Evolutionary conservation across 2,888 invertebrate genomes (phyloP), one percentile per base, ranked within the genome.

Genomic region (Drosophila percnosoma): DNA sequence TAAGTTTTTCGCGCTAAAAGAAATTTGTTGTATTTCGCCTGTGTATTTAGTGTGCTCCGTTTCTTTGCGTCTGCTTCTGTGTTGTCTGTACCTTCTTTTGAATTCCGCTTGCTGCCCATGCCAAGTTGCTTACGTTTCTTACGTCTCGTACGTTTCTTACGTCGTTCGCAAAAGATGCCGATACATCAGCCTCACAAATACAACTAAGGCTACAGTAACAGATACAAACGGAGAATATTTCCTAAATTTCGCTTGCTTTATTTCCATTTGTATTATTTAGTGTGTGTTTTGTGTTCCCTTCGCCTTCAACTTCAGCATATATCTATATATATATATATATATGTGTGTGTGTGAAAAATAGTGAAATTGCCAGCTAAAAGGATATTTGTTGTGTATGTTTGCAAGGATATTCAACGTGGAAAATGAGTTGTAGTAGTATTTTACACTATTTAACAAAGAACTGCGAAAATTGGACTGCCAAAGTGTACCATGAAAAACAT

Each of bases 1-100:
- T 79, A 64, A 80, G 69, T 80, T 83, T 89, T 87, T 80, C 85
- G 81, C 85, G 82, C 80, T 79, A 76, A 83, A 84, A 78, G 78
- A 80, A 78, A 84, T 71, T 70, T 77, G 36, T 67, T 68, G 55
- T 72, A 68, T 77, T 36, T 38, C 38, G 55, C 27, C 38, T 61
- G 55, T 55, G 66, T 70, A 65, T 60, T 68, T 54, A 57, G 59
- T 68, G 64, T 65, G 54, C 53, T 68, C 79, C 45, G 68, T 27
- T 77, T 77, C 57, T 71, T 61, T 67, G 68, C 68, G 70, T 64
- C 64, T 60, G 57, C 48, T 62, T 54, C 65, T 61, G 63, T 52
- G 63, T 54, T 64, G 66, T 74, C 70, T 76, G 66, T 71, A 42
- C 65, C 67, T 64, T 53, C 53, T 66, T 62, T 67, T 36, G n/a